These are phyloP conservation scores for Perithous albicinctus DNA, from an alignment of 2,888 invertebrate genomes.

Conservation along the genomic window DNA sequence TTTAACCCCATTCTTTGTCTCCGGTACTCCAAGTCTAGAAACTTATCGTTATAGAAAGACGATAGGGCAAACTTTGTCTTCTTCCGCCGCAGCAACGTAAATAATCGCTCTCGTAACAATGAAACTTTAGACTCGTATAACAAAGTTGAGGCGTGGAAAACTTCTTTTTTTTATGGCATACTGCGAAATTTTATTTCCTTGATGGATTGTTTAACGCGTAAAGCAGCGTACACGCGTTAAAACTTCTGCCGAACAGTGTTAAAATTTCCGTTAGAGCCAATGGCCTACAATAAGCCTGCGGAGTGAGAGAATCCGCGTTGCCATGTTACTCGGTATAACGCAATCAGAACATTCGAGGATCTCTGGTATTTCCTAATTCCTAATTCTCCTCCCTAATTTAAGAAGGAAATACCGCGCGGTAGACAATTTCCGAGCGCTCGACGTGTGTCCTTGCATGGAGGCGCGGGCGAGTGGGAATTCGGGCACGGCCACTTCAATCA, in stretches of 20 bases:
- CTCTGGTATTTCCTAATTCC: constrained; percentile 37
- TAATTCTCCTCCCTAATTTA: constrained; percentile 41
- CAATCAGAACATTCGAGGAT: constrained; percentile 4
- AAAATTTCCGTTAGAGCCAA: constrained; percentile 22
- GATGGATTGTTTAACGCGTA: constrained; percentile 38
- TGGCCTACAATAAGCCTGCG: neutral
- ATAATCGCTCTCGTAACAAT: constrained; percentile 49
- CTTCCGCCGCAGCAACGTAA: constrained; percentile 32
- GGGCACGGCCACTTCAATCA: constrained; percentile 51
- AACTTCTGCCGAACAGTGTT: constrained; percentile 15
- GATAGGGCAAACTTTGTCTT: constrained; percentile 42
- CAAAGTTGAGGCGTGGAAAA: constrained; percentile 43
- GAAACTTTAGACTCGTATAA: constrained; percentile 55
- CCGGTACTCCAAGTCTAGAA: neutral
- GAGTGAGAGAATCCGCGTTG: neutral
- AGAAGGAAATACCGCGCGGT: constrained; percentile 51
- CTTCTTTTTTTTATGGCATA: constrained; percentile 47
- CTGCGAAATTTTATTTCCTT: constrained; percentile 46
- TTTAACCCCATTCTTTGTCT: neutral
- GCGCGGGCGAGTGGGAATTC: constrained; percentile 36
- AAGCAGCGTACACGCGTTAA: neutral
- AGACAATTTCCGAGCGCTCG: constrained; percentile 54
- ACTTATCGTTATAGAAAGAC: constrained; percentile 20
- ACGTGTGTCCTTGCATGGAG: neutral
- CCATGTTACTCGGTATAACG: neutral